Percentiles rank a stretch among this genome's conserved stretches.
Conservation (phyloP, 2,113 vertebrate species). For the Lucifuga dentata region DNA sequence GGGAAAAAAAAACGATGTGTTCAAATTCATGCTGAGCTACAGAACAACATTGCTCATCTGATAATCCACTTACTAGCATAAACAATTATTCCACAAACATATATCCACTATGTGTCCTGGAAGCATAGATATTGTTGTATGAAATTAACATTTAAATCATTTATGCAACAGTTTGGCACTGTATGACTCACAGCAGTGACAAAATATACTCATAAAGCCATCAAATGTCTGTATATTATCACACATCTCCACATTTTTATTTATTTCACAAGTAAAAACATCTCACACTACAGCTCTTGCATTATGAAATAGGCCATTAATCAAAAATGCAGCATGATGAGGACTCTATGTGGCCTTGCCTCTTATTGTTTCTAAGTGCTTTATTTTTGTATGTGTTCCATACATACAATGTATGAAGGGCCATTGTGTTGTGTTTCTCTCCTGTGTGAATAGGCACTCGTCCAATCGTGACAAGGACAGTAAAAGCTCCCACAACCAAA, state of each 20-base stretch:
- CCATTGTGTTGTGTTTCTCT: slow-evolving; percentile 32
- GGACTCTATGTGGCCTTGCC: neutral
- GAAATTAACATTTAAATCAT: neutral
- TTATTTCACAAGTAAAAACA: neutral
- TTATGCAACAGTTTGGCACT: neutral
- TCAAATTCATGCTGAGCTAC: too few species aligned
- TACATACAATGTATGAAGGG: neutral
- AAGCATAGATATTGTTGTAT: neutral
- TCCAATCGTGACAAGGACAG: slow-evolving; percentile 89
- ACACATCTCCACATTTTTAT: slow-evolving; percentile 6
- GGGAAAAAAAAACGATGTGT: too few species aligned
- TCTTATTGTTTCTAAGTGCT: slow-evolving; percentile 10
- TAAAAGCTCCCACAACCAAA: slow-evolving; percentile 91
- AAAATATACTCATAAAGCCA: too few species aligned
- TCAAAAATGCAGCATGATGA: slow-evolving; percentile 8
- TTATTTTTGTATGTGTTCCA: slow-evolving; percentile 17
- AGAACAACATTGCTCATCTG: too few species aligned
- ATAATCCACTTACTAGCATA: too few species aligned
- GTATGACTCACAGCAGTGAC: neutral
- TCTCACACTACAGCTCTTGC: neutral
- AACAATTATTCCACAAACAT: too few species aligned
- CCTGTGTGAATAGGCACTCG: slow-evolving; percentile 84
- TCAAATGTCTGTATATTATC: too few species aligned
- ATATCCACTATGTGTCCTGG: too few species aligned
- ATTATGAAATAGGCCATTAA: neutral